Evolutionary conservation across 2,888 invertebrate genomes (phyloP), one percentile per base, ranked within the genome.

Genomic region (Campopleginae sp.): DNA sequence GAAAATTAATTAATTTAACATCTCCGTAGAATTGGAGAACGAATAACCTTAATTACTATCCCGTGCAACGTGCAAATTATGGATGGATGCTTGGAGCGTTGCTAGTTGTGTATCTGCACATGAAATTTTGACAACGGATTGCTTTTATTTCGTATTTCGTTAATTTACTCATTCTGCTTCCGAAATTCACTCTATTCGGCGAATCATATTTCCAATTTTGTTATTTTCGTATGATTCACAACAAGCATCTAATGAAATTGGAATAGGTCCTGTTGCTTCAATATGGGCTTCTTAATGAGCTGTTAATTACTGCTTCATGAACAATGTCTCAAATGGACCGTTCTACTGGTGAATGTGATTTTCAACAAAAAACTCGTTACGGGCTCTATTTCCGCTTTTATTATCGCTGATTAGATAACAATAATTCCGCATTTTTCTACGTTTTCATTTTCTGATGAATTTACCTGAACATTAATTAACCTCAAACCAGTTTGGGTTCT

Each of bases 1-100:
- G 61, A 75, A 79, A 76, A 48, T 44, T 85, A 76, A 85, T 85
- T 82, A 76, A 85, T 82, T 82, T 82, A 71, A 71, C 70, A 27
- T 82, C 80, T 82, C 68, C 76, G 78, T 80, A 68, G 77, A 71
- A 82, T 85, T 76, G 76, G 72, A 72, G 72, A 82, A 85, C 76
- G 66, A 80, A 85, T 85, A 80, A 85, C 77, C 80, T 44, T 61
- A 76, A 82, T 80, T 76, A 82, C 76, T 82, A 66, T 44, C 44
- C 66, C 65, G 19, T 61, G 76, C 82, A 80, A 66, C 71, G 63
- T 72, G 80, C 76, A n/a, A 85, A 80, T 72, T 82, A 80, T 82
- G 77, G 76, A 85, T 85, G 75, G 76, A 82, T 72, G 38, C 33
- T 23, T 27, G 61, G 17, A 14, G 38, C 12, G 44, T 12, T 51